These are phyloP conservation scores for Triplophysa tibetana DNA, from an alignment of 2,113 vertebrate species.

Conservation along the genomic window DNA sequence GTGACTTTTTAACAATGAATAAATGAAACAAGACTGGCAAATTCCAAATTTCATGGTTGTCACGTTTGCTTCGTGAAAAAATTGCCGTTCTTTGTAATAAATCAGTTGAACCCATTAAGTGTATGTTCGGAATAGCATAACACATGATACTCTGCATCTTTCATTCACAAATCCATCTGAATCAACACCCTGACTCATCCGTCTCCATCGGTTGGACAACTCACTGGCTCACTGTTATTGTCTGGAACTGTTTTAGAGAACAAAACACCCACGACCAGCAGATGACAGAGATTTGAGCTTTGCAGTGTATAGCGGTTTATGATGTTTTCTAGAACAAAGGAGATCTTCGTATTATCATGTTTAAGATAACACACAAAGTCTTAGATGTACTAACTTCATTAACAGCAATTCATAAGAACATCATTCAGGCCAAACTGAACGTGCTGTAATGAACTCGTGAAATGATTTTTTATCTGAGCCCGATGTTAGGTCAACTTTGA, in stretches of 20 bases:
- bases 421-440: not conserved
- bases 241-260: not conserved
- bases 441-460: not conserved
- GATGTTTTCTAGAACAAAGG: not conserved
- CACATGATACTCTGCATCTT: no score
- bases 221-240: not conserved
- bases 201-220: not conserved
- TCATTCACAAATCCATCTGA: no score
- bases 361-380: not conserved
- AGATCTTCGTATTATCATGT: not conserved
- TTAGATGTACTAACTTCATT: not conserved
- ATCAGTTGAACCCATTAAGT: no score
- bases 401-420: not conserved
- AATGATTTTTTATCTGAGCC: not conserved
- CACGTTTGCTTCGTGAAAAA: no score
- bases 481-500: conserved; percentile 6
- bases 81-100: no score
- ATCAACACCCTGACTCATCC: not conserved
- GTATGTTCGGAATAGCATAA: no score
- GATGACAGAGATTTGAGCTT: not conserved
- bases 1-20: no score
- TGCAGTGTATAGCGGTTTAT: not conserved
- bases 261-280: not conserved
- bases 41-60: no score
- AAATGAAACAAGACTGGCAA: no score